These are phyloP conservation scores for Amphipyra berbera DNA, from an alignment of 2,888 invertebrate genomes.

Conservation along the genomic window DNA sequence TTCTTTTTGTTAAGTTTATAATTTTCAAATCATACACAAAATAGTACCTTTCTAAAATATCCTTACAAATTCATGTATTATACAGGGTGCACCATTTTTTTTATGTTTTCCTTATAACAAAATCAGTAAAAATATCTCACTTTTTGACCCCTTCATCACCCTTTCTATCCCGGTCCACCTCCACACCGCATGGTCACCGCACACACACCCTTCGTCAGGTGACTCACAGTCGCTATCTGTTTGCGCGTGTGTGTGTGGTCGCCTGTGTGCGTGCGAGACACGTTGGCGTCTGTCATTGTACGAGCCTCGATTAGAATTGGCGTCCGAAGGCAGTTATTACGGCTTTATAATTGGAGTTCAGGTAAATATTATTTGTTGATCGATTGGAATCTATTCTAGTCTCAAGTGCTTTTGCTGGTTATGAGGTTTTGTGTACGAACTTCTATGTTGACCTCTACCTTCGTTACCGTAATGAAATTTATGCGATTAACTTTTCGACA, in stretches of 20 bases:
- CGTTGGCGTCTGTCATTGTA: slow-evolving; percentile 73
- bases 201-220: slow-evolving; percentile 83
- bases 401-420: background rate
- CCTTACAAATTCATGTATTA: no score
- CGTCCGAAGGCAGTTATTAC: slow-evolving; percentile 22
- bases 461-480: background rate
- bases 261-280: slow-evolving; percentile 81
- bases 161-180: slow-evolving; percentile 54
- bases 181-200: slow-evolving; percentile 63
- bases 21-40: no score
- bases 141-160: slow-evolving; percentile 1
- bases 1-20: no score
- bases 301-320: slow-evolving; percentile 62
- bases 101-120: no score
- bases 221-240: slow-evolving; percentile 82
- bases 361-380: slow-evolving; percentile 27
- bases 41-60: no score
- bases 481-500: no score
- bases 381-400: background rate
- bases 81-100: no score
- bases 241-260: slow-evolving; percentile 60
- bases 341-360: slow-evolving; percentile 24
- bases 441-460: background rate
- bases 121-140: no score
- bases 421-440: background rate